These are phyloP conservation scores for Magallana angulata DNA, from an alignment of 1,140 invertebrate genomes.

Conservation along the genomic window DNA sequence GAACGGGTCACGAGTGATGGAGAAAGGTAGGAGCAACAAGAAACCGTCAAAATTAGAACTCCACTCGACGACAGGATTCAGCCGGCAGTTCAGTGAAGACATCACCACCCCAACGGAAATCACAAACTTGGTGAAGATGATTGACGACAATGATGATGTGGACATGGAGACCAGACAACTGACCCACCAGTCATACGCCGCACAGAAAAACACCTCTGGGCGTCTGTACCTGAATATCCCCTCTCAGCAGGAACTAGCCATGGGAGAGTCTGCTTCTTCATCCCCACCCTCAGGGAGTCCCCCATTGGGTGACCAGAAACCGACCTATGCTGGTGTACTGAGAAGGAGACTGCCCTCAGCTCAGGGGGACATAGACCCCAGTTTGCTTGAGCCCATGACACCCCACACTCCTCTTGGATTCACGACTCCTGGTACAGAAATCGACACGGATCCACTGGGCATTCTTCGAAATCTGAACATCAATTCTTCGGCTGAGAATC, in stretches of 20 bases:
- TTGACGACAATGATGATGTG: constrained; percentile 62
- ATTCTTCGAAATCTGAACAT: constrained; percentile 76
- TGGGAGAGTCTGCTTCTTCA: constrained; percentile 47
- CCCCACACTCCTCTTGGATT: constrained; percentile 75
- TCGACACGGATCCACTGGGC: constrained; percentile 73
- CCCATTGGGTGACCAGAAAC: constrained; percentile 55
- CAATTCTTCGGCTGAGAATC: constrained; percentile 65
- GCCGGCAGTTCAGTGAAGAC: constrained; percentile 74
- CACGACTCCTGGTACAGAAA: constrained; percentile 68
- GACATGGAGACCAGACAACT: constrained; percentile 11
- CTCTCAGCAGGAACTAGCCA: constrained; percentile 28
- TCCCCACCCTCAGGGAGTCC: constrained; percentile 54
- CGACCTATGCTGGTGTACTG: constrained; percentile 67
- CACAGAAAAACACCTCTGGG: constrained; percentile 13
- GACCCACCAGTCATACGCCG: constrained; percentile 14
- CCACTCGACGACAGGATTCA: constrained; percentile 69
- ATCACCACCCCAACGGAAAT: constrained; percentile 75
- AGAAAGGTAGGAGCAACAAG: constrained; percentile 46
- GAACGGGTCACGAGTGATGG: constrained; percentile 19
- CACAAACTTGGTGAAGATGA: constrained; percentile 73
- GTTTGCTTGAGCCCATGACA: constrained; percentile 69
- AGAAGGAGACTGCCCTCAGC: constrained; percentile 58
- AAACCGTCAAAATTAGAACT: constrained; percentile 50
- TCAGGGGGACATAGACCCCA: constrained; percentile 50
- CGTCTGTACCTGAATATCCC: constrained; percentile 65